Evolutionary conservation across 2,888 invertebrate genomes (phyloP).

Genomic region (Drosophila subquinaria): DNA sequence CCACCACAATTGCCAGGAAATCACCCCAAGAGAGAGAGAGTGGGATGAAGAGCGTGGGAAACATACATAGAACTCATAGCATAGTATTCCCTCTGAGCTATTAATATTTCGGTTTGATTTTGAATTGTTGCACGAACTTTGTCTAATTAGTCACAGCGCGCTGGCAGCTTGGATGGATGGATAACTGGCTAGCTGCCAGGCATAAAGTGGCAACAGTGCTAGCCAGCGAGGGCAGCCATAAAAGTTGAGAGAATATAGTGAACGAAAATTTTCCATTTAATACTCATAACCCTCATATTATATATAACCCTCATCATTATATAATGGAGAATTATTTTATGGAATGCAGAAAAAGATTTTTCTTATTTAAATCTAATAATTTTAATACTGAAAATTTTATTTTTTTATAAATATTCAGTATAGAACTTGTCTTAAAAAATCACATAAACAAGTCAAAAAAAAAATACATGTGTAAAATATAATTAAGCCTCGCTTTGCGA

Average conservation of each 20-base stretch:
- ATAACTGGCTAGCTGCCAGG: conserved; percentile 45
- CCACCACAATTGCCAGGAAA: conserved; percentile 18
- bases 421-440: too few relatives aligned
- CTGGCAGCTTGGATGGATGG: conserved; percentile 18
- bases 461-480: too few relatives aligned
- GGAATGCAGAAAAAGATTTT: not conserved
- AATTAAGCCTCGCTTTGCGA: not conserved
- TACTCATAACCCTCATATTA: not conserved
- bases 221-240: conserved; percentile 21
- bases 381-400: too few relatives aligned
- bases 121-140: conserved; percentile 41
- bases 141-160: conserved; percentile 60
- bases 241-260: not conserved
- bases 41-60: conserved; percentile 8
- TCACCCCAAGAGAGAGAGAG: not conserved
- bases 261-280: not conserved
- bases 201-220: conserved; percentile 14
- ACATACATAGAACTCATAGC: conserved; percentile 9
- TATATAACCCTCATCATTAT: too few relatives aligned
- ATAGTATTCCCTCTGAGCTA: conserved; percentile 43
- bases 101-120: conserved; percentile 69
- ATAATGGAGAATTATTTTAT: not conserved
- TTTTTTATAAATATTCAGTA: too few relatives aligned
- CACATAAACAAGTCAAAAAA: too few relatives aligned
- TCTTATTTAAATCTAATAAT: too few relatives aligned